These are phyloP conservation scores for Brotula barbata DNA, from an alignment of 2,797 vertebrate genomes.

Conservation along the genomic window DNA sequence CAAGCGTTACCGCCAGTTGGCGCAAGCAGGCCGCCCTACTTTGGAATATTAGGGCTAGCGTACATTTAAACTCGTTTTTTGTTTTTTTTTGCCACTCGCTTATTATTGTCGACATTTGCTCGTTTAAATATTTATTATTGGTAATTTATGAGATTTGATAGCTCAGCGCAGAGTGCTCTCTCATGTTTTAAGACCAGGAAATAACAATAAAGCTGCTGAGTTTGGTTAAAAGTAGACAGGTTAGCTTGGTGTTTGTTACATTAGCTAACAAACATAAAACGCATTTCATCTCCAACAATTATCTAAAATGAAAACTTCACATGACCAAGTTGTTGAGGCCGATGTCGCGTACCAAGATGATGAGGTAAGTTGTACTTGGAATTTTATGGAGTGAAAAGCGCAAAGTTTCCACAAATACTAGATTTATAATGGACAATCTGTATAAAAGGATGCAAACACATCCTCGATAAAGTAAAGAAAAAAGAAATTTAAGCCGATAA, in stretches of 20 bases:
- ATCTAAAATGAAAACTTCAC: slow-evolving; percentile 80
- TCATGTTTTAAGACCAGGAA: neutral
- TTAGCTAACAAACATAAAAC: neutral
- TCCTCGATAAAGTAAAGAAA: too few relatives aligned
- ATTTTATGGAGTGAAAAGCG: too few relatives aligned
- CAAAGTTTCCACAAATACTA: too few relatives aligned
- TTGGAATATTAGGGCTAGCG: too few relatives aligned
- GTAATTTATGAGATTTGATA: neutral
- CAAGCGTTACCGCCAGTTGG: slow-evolving; percentile 57
- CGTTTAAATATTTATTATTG: neutral
- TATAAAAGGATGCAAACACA: too few relatives aligned
- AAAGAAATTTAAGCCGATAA: too few relatives aligned
- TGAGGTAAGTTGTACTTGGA: too few relatives aligned
- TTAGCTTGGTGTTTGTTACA: neutral
- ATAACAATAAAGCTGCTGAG: neutral
- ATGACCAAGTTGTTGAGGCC: slow-evolving; percentile 91
- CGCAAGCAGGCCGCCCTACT: fast-evolving
- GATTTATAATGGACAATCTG: too few relatives aligned
- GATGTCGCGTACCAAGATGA: slow-evolving; percentile 86
- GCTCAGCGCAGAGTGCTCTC: neutral
- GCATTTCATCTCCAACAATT: neutral
- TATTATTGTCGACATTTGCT: fast-evolving
- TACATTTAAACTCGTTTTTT: fast-evolving
- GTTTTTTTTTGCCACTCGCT: neutral
- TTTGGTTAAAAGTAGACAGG: neutral